Evolutionary conservation across 1,140 invertebrate species (phyloP), one percentile per base, ranked within the genome.

Genomic region (Dinothrombium tinctorium): DNA sequence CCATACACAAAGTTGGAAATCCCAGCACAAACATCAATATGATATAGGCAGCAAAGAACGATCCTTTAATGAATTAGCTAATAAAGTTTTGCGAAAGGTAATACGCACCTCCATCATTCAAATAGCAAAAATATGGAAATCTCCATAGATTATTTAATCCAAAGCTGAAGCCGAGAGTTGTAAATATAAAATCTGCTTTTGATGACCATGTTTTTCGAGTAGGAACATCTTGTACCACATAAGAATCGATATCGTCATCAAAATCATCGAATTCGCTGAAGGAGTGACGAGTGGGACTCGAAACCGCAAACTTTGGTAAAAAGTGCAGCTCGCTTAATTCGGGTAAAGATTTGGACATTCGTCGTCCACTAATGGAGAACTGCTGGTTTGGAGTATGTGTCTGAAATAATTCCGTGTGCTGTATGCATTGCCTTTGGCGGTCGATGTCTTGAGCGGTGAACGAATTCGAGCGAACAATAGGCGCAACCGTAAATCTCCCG

Each of bases 31-130:
- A 61, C 52, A 94, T 61, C 83, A 92, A 90, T 25, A 87, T 69
- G 50, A 80, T 69, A 61, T 90, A 94, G 12, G 89, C 86, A 51
- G 94, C 87, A 28, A 94, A 69, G 56, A 95, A 94, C 1, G 86
- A 84, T 53, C 86, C 84, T 92, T 11, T 28, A 42, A 23, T 25
- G 15, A 8, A 20, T n/a, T n/a, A n/a, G n/a, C n/a, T n/a, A 37
- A n/a, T 14, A 45, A 25, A 14, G 12, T 24, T 35, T 11, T 14
- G 12, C 22, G 11, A 42, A 9, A 38, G 14, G 12, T 39, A 7
- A 21, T 19, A n/a, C 33, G 69, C 56, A 80, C 78, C 79, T 53
- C 79, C 79, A 42, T 78, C 78, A 63, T 82, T 81, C 58, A 77
- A 76, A 64, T 82, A 82, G 55, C 76, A 81, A 24, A 82, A 67